Percentiles rank a stretch among this genome's conserved stretches.
Conservation (phyloP, 92 coral and sea anemone species). For the Montipora capitata region DNA sequence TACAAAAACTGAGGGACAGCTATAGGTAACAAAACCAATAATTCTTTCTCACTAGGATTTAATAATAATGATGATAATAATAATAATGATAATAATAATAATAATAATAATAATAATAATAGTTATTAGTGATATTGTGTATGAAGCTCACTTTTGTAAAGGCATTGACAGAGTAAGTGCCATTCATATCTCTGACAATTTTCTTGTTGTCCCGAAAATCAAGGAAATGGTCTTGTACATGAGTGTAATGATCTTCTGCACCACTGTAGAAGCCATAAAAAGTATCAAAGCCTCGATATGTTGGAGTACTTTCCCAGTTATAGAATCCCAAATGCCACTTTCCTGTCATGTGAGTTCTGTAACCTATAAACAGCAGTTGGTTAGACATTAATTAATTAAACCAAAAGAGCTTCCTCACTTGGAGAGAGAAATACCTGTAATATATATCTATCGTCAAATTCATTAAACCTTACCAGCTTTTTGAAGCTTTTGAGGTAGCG, state of each 20-base stretch:
- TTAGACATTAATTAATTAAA: neutral
- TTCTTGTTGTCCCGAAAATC: slow-evolving; percentile 80
- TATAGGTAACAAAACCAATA: too few species aligned
- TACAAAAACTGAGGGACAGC: too few species aligned
- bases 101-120: too few species aligned
- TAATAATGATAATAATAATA: too few species aligned
- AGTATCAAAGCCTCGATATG: slow-evolving; percentile 89
- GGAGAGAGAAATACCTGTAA: too few species aligned
- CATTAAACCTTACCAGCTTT: slow-evolving; percentile 54
- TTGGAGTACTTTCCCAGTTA: slow-evolving; percentile 90
- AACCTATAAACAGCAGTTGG: slow-evolving; percentile 48
- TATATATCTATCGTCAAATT: neutral
- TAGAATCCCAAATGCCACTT: slow-evolving; percentile 93
- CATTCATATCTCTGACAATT: slow-evolving; percentile 80
- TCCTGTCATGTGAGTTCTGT: slow-evolving; percentile 87
- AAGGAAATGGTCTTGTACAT: slow-evolving; percentile 77
- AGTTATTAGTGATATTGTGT: neutral
- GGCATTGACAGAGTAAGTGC: slow-evolving; percentile 79
- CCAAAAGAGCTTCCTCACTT: neutral
- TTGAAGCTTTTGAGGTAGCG: slow-evolving; percentile 76
- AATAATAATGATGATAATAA: too few species aligned
- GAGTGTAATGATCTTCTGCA: slow-evolving; percentile 87
- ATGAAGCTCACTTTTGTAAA: slow-evolving; percentile 70
- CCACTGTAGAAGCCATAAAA: slow-evolving; percentile 89
- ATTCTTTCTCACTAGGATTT: too few species aligned